These are phyloP conservation scores for Pangasius krempfi DNA, from an alignment of 2,797 vertebrate genomes.

Conservation along the genomic window DNA sequence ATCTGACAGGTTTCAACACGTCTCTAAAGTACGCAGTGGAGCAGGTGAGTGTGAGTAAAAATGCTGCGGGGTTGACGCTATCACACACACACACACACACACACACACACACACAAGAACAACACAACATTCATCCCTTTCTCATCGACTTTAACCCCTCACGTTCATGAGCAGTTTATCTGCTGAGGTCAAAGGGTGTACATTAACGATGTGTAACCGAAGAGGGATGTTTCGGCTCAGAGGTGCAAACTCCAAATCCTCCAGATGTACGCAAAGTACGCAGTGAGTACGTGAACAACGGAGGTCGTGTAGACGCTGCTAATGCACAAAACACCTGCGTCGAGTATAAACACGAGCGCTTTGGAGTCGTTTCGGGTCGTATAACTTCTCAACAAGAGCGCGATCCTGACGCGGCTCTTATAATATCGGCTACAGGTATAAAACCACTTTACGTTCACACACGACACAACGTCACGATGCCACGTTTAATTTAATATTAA, in stretches of 20 bases:
- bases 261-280: neutral
- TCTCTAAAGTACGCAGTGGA: neutral
- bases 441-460: too few species aligned
- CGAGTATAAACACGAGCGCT: neutral
- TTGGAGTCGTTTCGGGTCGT: neutral
- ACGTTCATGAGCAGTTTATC: neutral
- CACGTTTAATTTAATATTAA: too few species aligned
- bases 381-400: neutral
- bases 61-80: neutral
- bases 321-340: too few species aligned
- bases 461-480: too few species aligned
- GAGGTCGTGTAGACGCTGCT: neutral
- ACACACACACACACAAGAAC: neutral
- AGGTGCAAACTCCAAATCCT: neutral
- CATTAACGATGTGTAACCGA: neutral
- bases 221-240: neutral
- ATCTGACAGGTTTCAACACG: neutral
- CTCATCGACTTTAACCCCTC: neutral
- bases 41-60: neutral
- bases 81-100: too few species aligned
- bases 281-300: neutral
- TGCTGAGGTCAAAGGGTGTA: neutral
- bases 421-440: too few species aligned
- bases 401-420: too few species aligned
- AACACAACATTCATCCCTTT: neutral